Conservation (phyloP, 2,888 invertebrate species). For the Lathronympha strigana region DNA sequence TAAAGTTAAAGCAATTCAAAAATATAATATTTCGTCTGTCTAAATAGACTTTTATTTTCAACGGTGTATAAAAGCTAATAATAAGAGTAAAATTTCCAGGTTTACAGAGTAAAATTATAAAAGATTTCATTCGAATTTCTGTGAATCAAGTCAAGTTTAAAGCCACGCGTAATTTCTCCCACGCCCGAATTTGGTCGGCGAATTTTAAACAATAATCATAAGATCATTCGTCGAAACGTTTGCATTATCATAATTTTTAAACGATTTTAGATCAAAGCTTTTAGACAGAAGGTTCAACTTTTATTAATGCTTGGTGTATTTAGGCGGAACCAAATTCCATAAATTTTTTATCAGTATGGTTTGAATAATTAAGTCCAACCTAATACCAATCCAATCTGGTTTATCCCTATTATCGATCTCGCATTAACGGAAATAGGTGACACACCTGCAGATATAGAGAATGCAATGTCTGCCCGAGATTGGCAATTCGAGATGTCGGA, state of each 20-base stretch:
- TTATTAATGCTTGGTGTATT: neutral
- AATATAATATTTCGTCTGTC: too few species aligned
- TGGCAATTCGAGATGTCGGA: neutral
- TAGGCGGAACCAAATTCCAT: neutral
- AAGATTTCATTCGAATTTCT: neutral
- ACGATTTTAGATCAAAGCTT: constrained; percentile 22
- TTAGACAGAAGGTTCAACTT: constrained; percentile 9
- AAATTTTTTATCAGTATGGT: neutral
- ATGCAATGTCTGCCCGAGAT: neutral
- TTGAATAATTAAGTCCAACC: neutral
- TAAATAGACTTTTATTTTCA: too few species aligned
- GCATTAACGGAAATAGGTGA: neutral
- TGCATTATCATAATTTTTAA: constrained; percentile 32
- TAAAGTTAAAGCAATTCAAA: too few species aligned
- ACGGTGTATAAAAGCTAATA: neutral
- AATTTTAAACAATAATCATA: constrained; percentile 29
- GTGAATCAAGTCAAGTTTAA: constrained; percentile 2
- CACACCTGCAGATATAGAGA: neutral
- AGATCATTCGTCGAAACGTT: constrained; percentile 25
- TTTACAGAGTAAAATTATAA: neutral
- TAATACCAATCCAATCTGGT: neutral
- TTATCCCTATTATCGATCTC: neutral
- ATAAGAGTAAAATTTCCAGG: neutral
- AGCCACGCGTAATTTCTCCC: neutral
- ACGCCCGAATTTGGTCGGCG: constrained; percentile 10